Evolutionary conservation across 2,888 invertebrate genomes (phyloP).

Genomic region (Pristionchus entomophagus): DNA sequence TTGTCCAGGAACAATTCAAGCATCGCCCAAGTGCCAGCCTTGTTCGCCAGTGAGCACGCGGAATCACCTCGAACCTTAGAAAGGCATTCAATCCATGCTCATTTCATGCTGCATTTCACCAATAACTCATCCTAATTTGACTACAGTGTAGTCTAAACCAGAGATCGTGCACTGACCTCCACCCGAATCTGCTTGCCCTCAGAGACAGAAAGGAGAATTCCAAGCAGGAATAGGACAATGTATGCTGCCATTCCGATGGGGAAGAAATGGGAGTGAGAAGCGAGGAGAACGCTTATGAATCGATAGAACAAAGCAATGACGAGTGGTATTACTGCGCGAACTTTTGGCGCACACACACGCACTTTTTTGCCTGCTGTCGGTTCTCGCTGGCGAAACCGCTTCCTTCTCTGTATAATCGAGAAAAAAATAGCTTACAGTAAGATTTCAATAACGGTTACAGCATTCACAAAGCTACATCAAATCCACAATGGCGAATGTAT

Average conservation of each 20-base stretch:
- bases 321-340: not conserved
- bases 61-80: not conserved
- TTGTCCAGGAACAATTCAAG: constrained; percentile 41
- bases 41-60: not conserved
- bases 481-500: too few species aligned
- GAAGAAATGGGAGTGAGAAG: not conserved
- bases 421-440: too few species aligned
- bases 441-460: too few species aligned
- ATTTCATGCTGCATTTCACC: too few species aligned
- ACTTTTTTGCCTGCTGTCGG: not conserved
- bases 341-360: not conserved
- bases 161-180: not conserved
- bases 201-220: not conserved
- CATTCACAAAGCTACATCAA: too few species aligned
- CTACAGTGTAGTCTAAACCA: not conserved
- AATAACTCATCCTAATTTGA: too few species aligned
- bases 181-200: constrained; percentile 18
- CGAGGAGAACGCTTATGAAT: constrained; percentile 9
- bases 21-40: constrained; percentile 32
- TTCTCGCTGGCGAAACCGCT: not conserved
- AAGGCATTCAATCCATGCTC: not conserved
- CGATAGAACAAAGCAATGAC: constrained; percentile 27
- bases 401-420: not conserved
- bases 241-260: not conserved
- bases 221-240: not conserved